These are phyloP conservation scores for Solea solea DNA, from an alignment of 2,113 vertebrate genomes.

Conservation along the genomic window DNA sequence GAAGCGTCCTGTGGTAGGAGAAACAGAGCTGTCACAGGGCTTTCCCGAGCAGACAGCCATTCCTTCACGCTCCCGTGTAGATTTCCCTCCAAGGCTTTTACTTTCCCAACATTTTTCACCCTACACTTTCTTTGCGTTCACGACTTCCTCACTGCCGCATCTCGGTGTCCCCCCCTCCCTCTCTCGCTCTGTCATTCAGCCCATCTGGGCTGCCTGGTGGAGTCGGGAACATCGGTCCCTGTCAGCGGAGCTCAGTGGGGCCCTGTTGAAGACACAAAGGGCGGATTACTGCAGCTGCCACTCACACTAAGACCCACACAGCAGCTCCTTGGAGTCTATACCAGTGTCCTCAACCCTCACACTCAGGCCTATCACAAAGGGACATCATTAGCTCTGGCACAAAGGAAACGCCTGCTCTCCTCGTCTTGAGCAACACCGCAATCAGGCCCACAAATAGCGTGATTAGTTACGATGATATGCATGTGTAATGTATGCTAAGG, in stretches of 20 bases:
- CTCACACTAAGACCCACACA: conserved; percentile 84
- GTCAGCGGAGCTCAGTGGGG: conserved; percentile 80
- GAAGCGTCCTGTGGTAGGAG: conserved; percentile 24
- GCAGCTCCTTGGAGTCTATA: conserved; percentile 75
- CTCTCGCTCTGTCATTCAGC: conserved; percentile 62
- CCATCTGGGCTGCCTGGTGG: conserved; percentile 83
- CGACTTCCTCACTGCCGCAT: conserved; percentile 30
- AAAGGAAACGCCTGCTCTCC: conserved; percentile 71
- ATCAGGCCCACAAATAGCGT: conserved; percentile 72
- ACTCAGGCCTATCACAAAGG: conserved; percentile 73
- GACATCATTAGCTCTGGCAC: conserved; percentile 82
- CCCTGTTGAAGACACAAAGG: conserved; percentile 82
- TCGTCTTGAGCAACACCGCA: conserved; percentile 70
- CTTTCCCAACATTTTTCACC: conserved; percentile 18
- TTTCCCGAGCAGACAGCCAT: conserved; percentile 22
- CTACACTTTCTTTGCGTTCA: neutral
- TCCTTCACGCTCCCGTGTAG: conserved; percentile 5
- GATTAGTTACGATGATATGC: conserved; percentile 77
- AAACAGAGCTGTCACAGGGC: conserved; percentile 45
- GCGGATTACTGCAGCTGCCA: conserved; percentile 86
- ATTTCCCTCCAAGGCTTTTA: conserved; percentile 4
- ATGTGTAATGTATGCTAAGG: conserved; percentile 71
- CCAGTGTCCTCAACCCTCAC: conserved; percentile 79
- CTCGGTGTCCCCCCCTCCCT: conserved; percentile 31
- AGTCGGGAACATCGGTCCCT: conserved; percentile 74